Conservation (phyloP, 2,113 vertebrate species). For the Macrotus californicus region DNA sequence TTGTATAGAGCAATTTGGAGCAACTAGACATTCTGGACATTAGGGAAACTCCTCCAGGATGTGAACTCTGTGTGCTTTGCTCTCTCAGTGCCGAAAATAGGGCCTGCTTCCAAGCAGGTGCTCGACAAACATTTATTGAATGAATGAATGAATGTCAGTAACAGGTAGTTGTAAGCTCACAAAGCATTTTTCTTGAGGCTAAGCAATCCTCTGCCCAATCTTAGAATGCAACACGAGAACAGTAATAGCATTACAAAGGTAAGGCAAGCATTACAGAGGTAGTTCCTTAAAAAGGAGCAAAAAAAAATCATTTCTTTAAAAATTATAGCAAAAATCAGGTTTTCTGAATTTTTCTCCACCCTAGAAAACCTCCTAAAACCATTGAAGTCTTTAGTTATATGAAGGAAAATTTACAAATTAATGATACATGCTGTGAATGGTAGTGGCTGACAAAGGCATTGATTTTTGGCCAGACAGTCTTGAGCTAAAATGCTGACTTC, state of each 20-base stretch:
- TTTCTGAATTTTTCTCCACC: background rate
- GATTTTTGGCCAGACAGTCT: background rate
- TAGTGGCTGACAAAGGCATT: background rate
- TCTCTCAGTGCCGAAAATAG: background rate
- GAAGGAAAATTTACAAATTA: slow-evolving; percentile 1
- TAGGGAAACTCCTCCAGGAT: background rate
- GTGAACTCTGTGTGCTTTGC: background rate
- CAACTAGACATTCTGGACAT: background rate
- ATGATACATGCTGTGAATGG: background rate
- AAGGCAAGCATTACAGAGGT: background rate
- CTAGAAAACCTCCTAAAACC: background rate
- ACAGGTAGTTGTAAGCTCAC: background rate
- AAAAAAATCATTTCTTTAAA: background rate
- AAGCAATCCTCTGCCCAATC: background rate
- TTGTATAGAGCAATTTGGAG: background rate
- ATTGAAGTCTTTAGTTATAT: background rate
- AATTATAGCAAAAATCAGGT: background rate
- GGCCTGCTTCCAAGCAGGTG: background rate
- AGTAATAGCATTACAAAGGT: background rate
- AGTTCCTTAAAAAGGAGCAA: background rate
- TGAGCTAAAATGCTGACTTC: background rate
- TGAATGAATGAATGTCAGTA: background rate
- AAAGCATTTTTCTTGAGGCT: background rate
- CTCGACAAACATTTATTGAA: background rate
- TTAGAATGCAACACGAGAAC: background rate